phyloP scores from a whole-genome alignment of 2,797 vertebrate species.

The Myoxocephalus aenaeus region DNA sequence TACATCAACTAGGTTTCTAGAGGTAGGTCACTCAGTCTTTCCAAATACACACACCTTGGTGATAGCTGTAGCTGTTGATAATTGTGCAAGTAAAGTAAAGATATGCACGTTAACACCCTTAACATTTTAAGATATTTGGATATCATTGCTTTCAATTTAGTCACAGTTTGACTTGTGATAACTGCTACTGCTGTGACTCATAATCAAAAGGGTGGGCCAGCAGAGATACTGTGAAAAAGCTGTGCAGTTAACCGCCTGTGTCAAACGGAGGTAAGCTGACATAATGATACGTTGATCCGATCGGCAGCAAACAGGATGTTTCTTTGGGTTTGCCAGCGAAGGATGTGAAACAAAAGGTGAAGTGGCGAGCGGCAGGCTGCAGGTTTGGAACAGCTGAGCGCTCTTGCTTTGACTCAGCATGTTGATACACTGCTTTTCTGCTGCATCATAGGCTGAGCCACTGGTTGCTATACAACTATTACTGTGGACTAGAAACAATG shows the following conservation, averaged over 20 bases:
- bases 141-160: constrained; percentile 47
- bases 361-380: constrained; percentile 46
- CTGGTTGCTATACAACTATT: background rate
- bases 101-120: constrained; percentile 43
- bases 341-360: constrained; percentile 73
- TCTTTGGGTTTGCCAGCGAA: constrained; percentile 45
- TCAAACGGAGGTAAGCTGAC: constrained; percentile 9
- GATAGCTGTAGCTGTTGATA: constrained; percentile 14
- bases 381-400: constrained; percentile 60
- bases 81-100: constrained; percentile 36
- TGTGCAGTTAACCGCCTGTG: constrained; percentile 35
- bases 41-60: constrained; percentile 18
- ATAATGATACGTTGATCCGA: constrained; percentile 26
- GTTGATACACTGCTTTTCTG: constrained; percentile 6
- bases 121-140: constrained; percentile 19
- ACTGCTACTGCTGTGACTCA: constrained; percentile 55
- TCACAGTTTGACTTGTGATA: constrained; percentile 53
- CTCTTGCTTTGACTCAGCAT: constrained; percentile 60
- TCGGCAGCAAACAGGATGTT: constrained; percentile 70
- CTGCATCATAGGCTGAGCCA: constrained; percentile 31
- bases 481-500: background rate
- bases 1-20: constrained; percentile 41
- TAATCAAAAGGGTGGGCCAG: constrained; percentile 61
- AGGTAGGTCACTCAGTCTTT: constrained; percentile 19
- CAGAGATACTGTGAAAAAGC: constrained; percentile 27